Evolutionary conservation across 1,140 invertebrate genomes (phyloP), one percentile per base, ranked within the genome.

Genomic region (Drosophila bocki): DNA sequence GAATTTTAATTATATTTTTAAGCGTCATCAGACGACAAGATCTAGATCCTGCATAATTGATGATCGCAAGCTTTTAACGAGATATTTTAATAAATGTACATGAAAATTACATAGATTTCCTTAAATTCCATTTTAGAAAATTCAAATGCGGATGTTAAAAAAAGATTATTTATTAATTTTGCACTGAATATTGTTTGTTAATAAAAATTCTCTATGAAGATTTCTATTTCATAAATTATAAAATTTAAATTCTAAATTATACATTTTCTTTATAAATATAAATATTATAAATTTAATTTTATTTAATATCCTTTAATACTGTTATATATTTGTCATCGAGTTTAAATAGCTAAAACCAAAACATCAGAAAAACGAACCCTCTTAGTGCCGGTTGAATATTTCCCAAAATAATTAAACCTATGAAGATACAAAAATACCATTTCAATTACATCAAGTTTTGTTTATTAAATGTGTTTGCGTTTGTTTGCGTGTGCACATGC

Each of bases 391-490:
- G 3, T 8, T 50, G 8, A 11, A 50, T 50, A 29, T 26, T 50
- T 50, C 11, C 0, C 1, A 29, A 50, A 32, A 32, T 50, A 1
- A 32, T 50, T n/a, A 11, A 17, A 17, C 8, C 44, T 7, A 9
- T 37, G 35, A 11, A 29, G 13, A 15, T 15, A n/a, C 1, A 29
- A 33, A 51, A 50, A 5, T 8, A 26, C 3, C 7, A 50, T 6
- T 51, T 13, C 8, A 51, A 51, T 33, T 51, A 39, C 51, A 22
- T 37, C 6, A 37, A 54, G 26, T 2, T 15, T 37, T 15, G 13
- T 22, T 54, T 37, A 54, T 54, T 54, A 37, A 54, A 37, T 54
- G 33, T 54, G 51, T 22, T 37, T 54, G 33, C 51, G 13, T 26
- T 32, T 56, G 44, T 53, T 56, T 33, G 22, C 32, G 11, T 56